These are phyloP conservation scores for Paramuricea clavata DNA, from an alignment of 92 coral and sea anemone species.

Conservation along the genomic window DNA sequence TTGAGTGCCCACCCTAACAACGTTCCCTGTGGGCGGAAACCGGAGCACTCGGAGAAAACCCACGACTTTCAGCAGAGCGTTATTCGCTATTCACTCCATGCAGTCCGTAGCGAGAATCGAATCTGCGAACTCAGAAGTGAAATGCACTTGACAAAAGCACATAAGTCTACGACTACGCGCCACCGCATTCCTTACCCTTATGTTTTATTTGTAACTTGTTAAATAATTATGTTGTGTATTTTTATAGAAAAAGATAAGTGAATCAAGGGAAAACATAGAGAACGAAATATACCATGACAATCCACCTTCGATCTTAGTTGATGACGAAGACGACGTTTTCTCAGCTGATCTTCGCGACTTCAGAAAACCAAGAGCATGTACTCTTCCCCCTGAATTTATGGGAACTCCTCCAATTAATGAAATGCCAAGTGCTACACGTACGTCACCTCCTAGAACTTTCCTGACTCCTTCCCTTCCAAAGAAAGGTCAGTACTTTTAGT, in stretches of 20 bases:
- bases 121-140: too few relatives aligned
- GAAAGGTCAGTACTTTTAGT: conserved; percentile 5
- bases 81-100: too few relatives aligned
- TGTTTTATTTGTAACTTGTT: not conserved
- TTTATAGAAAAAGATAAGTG: conserved; percentile 20
- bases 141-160: too few relatives aligned
- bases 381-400: conserved; percentile 14
- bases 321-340: conserved; percentile 40
- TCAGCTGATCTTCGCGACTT: not conserved
- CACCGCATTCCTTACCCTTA: too few relatives aligned
- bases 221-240: not conserved
- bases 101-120: too few relatives aligned
- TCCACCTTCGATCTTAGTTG: conserved; percentile 27
- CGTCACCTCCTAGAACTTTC: not conserved
- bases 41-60: too few relatives aligned
- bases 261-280: not conserved
- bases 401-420: conserved; percentile 6
- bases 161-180: too few relatives aligned
- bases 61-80: too few relatives aligned
- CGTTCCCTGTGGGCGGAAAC: too few relatives aligned
- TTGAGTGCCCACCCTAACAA: too few relatives aligned
- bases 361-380: conserved; percentile 34
- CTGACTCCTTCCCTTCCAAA: conserved; percentile 3
- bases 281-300: not conserved
- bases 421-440: conserved; percentile 11